Percentiles rank a stretch among this genome's conserved stretches.
phyloP scores from a whole-genome alignment of 1,140 invertebrate species.

The Drosophila simulans region DNA sequence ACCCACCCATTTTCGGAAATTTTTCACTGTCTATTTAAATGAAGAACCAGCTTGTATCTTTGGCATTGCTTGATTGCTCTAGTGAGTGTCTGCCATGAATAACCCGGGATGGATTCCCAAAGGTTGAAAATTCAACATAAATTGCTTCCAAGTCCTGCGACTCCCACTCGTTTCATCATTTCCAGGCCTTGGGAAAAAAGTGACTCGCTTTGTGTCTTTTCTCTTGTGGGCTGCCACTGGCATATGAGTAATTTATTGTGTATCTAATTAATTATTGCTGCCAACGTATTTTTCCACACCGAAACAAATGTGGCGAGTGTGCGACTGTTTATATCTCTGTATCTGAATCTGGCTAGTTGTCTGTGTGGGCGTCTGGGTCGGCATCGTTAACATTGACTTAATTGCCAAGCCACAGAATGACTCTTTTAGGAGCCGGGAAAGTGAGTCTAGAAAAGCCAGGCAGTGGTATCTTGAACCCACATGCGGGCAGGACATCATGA shows the following conservation, averaged over 20 bases:
- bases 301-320: slow-evolving; percentile 27
- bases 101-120: slow-evolving; percentile 2
- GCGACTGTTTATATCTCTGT: slow-evolving; percentile 18
- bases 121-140: slow-evolving; percentile 35
- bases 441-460: slow-evolving; percentile 3
- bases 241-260: slow-evolving; percentile 71
- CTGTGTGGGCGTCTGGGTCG: slow-evolving; percentile 33
- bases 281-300: slow-evolving; percentile 56
- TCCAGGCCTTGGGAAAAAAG: slow-evolving; percentile 21
- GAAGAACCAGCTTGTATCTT: neutral
- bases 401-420: slow-evolving; percentile 47
- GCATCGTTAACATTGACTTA: slow-evolving; percentile 54
- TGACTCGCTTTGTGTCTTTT: slow-evolving; percentile 30
- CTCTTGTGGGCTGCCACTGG: slow-evolving; percentile 57
- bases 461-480: slow-evolving; percentile 37
- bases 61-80: neutral
- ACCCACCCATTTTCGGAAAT: too few species aligned
- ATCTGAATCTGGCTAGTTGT: slow-evolving; percentile 12
- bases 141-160: slow-evolving; percentile 22
- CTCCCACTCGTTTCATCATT: slow-evolving; percentile 14
- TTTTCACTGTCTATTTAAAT: neutral
- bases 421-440: slow-evolving; percentile 45
- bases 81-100: slow-evolving; percentile 13
- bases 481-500: slow-evolving; percentile 40
- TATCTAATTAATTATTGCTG: slow-evolving; percentile 74